A percentile compares a stretch with the other conserved stretches of the same genome.
Evolutionary conservation across 2,888 invertebrate species (phyloP).

Genomic region (Agriopis aurantiaria): DNA sequence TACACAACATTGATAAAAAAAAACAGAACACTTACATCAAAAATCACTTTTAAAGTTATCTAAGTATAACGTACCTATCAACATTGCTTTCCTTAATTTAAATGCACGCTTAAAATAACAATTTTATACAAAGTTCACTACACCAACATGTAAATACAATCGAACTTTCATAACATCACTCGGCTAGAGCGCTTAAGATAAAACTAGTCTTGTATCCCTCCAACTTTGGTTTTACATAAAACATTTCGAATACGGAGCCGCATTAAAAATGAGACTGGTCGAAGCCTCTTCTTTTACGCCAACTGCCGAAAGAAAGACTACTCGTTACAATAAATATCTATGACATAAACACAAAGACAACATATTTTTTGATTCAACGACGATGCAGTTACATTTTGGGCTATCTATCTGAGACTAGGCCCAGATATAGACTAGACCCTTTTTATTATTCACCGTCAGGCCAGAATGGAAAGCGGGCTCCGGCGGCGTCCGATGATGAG

Average conservation of each 20-base stretch:
- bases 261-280: conserved; percentile 70
- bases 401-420: conserved; percentile 6
- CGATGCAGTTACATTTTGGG: conserved; percentile 18
- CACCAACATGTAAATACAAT: conserved; percentile 48
- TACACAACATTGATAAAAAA: conserved; percentile 26
- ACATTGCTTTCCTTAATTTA: conserved; percentile 32
- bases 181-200: conserved; percentile 27
- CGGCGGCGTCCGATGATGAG: conserved; percentile 73
- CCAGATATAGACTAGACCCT: conserved; percentile 33
- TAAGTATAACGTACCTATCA: conserved; percentile 15
- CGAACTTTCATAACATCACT: conserved; percentile 33
- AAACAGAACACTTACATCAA: conserved; percentile 22
- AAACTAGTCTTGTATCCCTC: conserved; percentile 51
- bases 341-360: conserved; percentile 23
- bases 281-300: conserved; percentile 77
- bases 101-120: conserved; percentile 40
- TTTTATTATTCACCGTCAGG: conserved; percentile 72
- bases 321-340: conserved; percentile 31
- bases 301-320: conserved; percentile 59
- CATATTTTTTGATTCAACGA: conserved; percentile 24
- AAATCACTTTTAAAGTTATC: conserved; percentile 23
- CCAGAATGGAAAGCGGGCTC: conserved; percentile 75
- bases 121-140: conserved; percentile 50
- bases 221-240: conserved; percentile 70
- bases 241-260: conserved; percentile 77